phyloP scores from a whole-genome alignment of 2,113 vertebrate species.

The Tachuris rubrigastra region DNA sequence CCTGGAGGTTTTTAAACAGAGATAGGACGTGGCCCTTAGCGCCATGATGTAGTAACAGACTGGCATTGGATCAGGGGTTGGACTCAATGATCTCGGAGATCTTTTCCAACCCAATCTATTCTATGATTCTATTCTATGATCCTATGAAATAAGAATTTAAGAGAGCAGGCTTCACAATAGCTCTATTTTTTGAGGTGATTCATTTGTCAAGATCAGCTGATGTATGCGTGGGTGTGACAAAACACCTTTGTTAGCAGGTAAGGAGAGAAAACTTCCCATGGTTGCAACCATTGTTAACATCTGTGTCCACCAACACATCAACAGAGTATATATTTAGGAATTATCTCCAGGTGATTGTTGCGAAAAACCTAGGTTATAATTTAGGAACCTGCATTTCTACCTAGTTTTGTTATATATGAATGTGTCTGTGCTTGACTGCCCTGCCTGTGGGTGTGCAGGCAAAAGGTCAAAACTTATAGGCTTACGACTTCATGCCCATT shows the following conservation, averaged over 20 bases:
- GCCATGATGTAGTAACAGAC: too few relatives aligned
- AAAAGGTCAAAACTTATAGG: neutral
- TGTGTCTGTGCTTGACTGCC: neutral
- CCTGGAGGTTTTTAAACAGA: too few relatives aligned
- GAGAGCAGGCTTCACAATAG: neutral
- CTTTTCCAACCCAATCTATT: too few relatives aligned
- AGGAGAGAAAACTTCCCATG: neutral
- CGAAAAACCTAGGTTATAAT: neutral
- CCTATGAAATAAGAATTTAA: neutral
- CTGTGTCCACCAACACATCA: neutral
- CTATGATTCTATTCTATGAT: too few relatives aligned
- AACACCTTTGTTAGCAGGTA: neutral
- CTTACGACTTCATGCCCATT: neutral
- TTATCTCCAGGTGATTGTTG: neutral
- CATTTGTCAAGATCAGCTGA: neutral
- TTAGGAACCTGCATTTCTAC: neutral
- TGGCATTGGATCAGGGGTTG: too few relatives aligned
- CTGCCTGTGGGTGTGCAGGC: neutral
- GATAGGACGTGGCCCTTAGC: too few relatives aligned
- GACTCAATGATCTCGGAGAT: too few relatives aligned
- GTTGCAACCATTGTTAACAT: neutral
- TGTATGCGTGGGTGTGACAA: neutral
- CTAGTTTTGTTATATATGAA: neutral
- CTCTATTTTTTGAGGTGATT: neutral
- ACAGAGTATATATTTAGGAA: neutral